Conservation (phyloP, 2,888 invertebrate species). For the Drosophila nr. fundita region DNA sequence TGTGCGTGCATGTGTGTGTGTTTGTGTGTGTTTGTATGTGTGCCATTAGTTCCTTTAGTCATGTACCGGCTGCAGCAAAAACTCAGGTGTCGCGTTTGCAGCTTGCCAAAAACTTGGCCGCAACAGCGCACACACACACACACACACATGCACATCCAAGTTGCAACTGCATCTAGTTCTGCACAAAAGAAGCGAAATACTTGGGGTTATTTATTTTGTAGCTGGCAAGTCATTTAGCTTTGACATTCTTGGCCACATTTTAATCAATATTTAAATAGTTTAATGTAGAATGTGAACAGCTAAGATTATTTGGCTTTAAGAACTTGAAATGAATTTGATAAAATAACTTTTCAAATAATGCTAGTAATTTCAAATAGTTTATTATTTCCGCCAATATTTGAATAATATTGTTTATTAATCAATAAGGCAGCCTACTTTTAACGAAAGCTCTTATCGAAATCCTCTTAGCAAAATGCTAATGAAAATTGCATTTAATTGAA, state of each 20-base stretch:
- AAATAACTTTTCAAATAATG: not conserved
- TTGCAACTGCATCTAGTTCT: constrained; percentile 15
- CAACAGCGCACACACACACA: constrained; percentile 45
- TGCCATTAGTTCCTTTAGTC: constrained; percentile 74
- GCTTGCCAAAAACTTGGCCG: constrained; percentile 65
- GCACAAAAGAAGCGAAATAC: constrained; percentile 38
- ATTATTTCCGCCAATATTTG: no score
- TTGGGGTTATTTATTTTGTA: constrained; percentile 52
- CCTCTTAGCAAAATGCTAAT: constrained; percentile 3
- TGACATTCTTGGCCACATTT: constrained; percentile 42
- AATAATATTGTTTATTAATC: not conserved
- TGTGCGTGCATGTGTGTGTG: constrained; percentile 36
- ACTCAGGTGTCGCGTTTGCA: constrained; percentile 71
- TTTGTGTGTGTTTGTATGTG: constrained; percentile 16
- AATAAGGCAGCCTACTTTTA: not conserved
- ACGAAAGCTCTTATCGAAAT: not conserved
- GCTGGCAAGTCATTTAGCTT: constrained; percentile 29
- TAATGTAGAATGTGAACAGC: not conserved
- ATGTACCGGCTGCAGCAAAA: constrained; percentile 66
- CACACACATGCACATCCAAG: constrained; percentile 5
- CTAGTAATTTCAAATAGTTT: not conserved
- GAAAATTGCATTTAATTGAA: constrained; percentile 34
- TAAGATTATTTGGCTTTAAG: not conserved
- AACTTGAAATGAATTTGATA: not conserved
- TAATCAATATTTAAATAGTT: constrained; percentile 49